Percentiles rank a stretch among this genome's conserved stretches.
These are phyloP conservation scores for Platorchestia sp. DNA, from an alignment of 1,140 invertebrate genomes.

Conservation along the genomic window DNA sequence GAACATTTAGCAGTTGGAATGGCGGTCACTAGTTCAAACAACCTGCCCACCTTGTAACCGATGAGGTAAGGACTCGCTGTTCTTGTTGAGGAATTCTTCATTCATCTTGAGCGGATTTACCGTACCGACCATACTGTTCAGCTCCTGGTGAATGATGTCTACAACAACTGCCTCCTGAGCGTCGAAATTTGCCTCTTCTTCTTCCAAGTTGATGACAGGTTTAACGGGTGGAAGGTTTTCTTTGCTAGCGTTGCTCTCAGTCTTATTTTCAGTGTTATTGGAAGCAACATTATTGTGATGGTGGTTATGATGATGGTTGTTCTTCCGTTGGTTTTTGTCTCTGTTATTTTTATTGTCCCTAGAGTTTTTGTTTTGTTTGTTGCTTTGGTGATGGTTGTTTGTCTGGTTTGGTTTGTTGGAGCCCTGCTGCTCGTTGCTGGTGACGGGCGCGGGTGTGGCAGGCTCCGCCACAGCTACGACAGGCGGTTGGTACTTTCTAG, in stretches of 20 bases:
- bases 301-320: slow-evolving; percentile 42
- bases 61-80: slow-evolving; percentile 78
- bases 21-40: neutral
- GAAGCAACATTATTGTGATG: slow-evolving; percentile 16
- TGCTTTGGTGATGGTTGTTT: slow-evolving; percentile 61
- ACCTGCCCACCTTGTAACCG: slow-evolving; percentile 77
- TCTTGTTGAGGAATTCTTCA: slow-evolving; percentile 78
- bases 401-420: slow-evolving; percentile 57
- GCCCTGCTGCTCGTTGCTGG: neutral
- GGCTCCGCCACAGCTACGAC: neutral
- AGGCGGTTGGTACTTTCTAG: slow-evolving; percentile 13
- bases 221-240: slow-evolving; percentile 65
- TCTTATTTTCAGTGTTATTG: slow-evolving; percentile 39
- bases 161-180: slow-evolving; percentile 73
- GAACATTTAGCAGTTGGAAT: neutral
- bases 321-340: slow-evolving; percentile 41
- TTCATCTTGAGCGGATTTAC: slow-evolving; percentile 79
- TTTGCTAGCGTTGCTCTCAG: slow-evolving; percentile 26
- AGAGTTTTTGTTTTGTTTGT: slow-evolving; percentile 55
- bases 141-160: slow-evolving; percentile 83
- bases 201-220: slow-evolving; percentile 66
- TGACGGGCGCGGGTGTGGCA: neutral
- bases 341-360: slow-evolving; percentile 47
- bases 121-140: slow-evolving; percentile 76
- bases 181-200: slow-evolving; percentile 73